Conservation (phyloP, 2,797 vertebrate genomes). For the Schizopygopsis malacanthus region DNA sequence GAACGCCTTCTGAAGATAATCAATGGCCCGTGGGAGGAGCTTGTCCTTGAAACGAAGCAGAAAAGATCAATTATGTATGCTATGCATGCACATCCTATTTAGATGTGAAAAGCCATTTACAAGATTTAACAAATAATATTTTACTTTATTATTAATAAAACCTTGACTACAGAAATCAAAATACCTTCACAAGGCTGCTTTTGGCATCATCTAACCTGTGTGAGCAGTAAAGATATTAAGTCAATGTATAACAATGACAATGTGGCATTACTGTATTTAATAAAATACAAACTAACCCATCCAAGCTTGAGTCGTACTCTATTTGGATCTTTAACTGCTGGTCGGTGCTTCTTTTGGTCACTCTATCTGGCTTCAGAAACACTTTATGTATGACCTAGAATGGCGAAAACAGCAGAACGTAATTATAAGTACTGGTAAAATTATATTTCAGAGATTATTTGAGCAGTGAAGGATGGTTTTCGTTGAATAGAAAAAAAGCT, state of each 20-base stretch:
- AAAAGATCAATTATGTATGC: conserved; percentile 15
- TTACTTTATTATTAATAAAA: conserved; percentile 4
- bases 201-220: conserved; percentile 81
- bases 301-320: conserved; percentile 90
- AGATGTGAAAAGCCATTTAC: not conserved
- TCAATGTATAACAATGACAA: not conserved
- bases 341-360: conserved; percentile 86
- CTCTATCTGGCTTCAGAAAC: conserved; percentile 82
- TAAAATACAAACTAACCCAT: conserved; percentile 80
- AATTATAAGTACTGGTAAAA: not conserved
- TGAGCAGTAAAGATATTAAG: conserved; percentile 48
- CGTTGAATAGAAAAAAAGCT: not conserved
- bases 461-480: not conserved
- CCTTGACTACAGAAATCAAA: not conserved
- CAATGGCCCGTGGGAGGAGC: conserved; percentile 95
- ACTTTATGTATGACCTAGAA: conserved; percentile 87
- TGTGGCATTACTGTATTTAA: conserved; percentile 32
- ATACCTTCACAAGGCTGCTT: conserved; percentile 84
- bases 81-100: not conserved
- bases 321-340: conserved; percentile 89
- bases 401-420: not conserved
- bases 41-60: conserved; percentile 80
- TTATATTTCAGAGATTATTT: not conserved
- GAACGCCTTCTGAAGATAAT: conserved; percentile 91
- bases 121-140: not conserved